These are phyloP conservation scores for Rhombomys opimus DNA, from an alignment of 2,113 vertebrate genomes.

Conservation along the genomic window DNA sequence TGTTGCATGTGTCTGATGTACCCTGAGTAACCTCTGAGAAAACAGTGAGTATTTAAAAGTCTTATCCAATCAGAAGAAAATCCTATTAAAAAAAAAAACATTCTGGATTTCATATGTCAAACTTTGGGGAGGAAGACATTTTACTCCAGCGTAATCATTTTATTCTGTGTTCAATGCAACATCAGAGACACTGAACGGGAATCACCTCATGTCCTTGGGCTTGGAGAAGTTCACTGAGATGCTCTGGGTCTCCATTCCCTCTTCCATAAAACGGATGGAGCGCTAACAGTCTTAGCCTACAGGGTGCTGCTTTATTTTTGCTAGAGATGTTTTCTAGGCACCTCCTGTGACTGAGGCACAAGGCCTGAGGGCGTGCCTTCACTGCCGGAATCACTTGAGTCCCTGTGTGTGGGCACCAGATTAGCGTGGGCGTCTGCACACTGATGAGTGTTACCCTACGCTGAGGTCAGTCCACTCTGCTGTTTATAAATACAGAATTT, in stretches of 20 bases:
- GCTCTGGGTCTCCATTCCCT: background rate
- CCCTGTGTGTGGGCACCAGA: background rate
- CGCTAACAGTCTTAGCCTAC: background rate
- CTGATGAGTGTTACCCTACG: rapidly evolving
- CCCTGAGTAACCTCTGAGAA: background rate
- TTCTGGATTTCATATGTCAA: background rate
- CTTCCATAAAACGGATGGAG: background rate
- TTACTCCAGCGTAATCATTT: background rate
- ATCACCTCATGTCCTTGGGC: background rate
- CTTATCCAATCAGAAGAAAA: background rate
- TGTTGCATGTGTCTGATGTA: background rate
- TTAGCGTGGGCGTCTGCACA: background rate
- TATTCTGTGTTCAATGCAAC: background rate
- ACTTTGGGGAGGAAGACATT: background rate
- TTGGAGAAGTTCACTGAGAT: background rate
- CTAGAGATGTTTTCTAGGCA: background rate
- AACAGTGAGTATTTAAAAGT: background rate
- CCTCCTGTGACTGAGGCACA: background rate
- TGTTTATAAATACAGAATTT: background rate
- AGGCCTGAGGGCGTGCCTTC: background rate
- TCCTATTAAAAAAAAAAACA: background rate
- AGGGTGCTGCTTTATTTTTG: background rate
- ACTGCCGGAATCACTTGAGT: background rate
- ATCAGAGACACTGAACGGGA: background rate
- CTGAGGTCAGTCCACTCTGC: background rate